A percentile compares a stretch with the other conserved stretches of the same genome.
These are phyloP conservation scores for Caenorhabditis zanzibari DNA, from an alignment of 2,888 invertebrate genomes.

Conservation along the genomic window DNA sequence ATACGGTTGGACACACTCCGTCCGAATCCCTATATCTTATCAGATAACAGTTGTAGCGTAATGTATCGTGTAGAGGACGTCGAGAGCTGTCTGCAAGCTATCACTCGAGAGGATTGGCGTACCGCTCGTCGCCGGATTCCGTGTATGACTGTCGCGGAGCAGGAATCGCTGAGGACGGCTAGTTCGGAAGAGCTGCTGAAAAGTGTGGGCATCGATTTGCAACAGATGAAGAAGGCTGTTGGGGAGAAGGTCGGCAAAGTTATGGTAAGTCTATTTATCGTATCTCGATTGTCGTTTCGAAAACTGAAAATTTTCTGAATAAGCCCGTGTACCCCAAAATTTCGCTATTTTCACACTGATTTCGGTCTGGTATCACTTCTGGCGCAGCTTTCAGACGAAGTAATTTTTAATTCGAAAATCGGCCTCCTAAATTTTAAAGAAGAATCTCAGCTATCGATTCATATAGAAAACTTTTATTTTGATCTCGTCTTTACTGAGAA, in stretches of 20 bases:
- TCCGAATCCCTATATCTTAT: background rate
- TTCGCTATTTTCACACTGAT: too few species aligned
- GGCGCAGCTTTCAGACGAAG: too few species aligned
- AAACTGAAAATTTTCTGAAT: too few species aligned
- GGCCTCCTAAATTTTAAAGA: too few species aligned
- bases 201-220: slow-evolving; percentile 51
- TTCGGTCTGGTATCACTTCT: too few species aligned
- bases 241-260: slow-evolving; percentile 45
- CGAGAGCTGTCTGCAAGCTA: slow-evolving; percentile 34
- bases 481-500: too few species aligned
- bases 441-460: too few species aligned
- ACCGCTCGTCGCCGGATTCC: slow-evolving; percentile 27
- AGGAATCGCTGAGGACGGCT: background rate
- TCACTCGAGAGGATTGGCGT: slow-evolving; percentile 48
- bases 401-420: too few species aligned
- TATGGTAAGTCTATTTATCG: slow-evolving; percentile 49
- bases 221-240: slow-evolving; percentile 34
- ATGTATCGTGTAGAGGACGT: slow-evolving; percentile 52
- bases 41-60: slow-evolving; percentile 10
- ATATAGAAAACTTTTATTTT: too few species aligned
- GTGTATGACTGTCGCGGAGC: background rate
- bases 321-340: too few species aligned
- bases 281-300: too few species aligned
- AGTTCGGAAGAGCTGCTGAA: slow-evolving; percentile 24
- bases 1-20: slow-evolving; percentile 8